A percentile compares a stretch with the other conserved stretches of the same genome.
These are phyloP conservation scores for Sycon ciliatum DNA, from an alignment of 37 sponge, comb jelly and placozoan genomes.

Conservation along the genomic window DNA sequence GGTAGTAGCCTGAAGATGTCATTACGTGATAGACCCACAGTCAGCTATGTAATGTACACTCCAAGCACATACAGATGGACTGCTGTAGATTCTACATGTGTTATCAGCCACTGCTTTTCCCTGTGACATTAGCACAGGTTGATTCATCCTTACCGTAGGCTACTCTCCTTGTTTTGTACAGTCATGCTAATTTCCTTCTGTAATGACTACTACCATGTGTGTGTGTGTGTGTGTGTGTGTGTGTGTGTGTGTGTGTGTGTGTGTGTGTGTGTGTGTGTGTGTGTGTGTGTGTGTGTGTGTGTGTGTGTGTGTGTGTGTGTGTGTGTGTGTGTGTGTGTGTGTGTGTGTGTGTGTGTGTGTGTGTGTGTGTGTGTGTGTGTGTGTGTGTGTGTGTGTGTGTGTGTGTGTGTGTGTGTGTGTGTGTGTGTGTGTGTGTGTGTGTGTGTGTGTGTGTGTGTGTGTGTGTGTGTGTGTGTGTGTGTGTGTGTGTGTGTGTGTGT, in stretches of 20 bases:
- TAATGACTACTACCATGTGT: too few relatives aligned
- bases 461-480: slow-evolving; percentile 5
- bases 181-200: too few relatives aligned
- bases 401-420: slow-evolving; percentile 5
- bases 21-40: too few relatives aligned
- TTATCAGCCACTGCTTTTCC: too few relatives aligned
- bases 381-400: slow-evolving; percentile 5
- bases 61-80: too few relatives aligned
- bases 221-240: slow-evolving; percentile 5
- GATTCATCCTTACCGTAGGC: too few relatives aligned
- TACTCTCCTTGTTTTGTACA: too few relatives aligned
- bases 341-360: slow-evolving; percentile 5
- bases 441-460: slow-evolving; percentile 5
- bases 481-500: slow-evolving; percentile 5
- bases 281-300: slow-evolving; percentile 5
- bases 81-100: too few relatives aligned
- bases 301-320: slow-evolving; percentile 5
- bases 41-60: too few relatives aligned
- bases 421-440: slow-evolving; percentile 5
- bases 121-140: too few relatives aligned
- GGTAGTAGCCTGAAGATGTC: too few relatives aligned
- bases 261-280: slow-evolving; percentile 5
- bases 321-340: slow-evolving; percentile 5
- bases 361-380: slow-evolving; percentile 5
- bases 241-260: slow-evolving; percentile 5